Evolutionary conservation across 2,113 vertebrate genomes (phyloP).

Genomic region (Hylia prasina): DNA sequence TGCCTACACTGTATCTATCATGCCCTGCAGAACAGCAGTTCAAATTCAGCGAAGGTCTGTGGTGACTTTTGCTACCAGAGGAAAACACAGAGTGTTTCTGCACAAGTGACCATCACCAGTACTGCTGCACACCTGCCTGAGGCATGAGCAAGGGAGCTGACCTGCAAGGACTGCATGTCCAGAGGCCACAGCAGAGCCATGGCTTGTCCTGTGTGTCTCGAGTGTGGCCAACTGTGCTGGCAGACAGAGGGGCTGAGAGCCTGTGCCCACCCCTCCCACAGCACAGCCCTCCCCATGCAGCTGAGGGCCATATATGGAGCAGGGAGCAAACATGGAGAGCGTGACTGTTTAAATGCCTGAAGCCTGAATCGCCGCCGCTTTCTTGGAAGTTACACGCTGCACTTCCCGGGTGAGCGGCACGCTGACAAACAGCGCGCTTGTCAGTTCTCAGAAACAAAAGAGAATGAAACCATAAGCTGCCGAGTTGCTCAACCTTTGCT

Average conservation of each 20-base stretch:
- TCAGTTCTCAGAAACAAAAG: neutral
- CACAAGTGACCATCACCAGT: fast-evolving
- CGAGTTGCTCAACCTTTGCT: neutral
- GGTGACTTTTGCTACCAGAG: neutral
- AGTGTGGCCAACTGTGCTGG: neutral
- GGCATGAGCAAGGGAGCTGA: fast-evolving
- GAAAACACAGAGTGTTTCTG: neutral
- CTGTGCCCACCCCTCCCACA: fast-evolving
- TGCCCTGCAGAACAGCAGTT: neutral
- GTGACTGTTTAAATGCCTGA: neutral
- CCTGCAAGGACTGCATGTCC: fast-evolving
- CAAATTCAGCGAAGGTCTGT: neutral
- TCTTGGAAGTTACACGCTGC: neutral
- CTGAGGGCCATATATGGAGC: fast-evolving
- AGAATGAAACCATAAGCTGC: neutral
- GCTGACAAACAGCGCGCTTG: neutral
- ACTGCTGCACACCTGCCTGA: fast-evolving
- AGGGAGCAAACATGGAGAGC: neutral
- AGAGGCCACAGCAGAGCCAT: fast-evolving
- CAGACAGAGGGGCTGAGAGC: neutral
- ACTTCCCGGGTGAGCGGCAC: neutral
- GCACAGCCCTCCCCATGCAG: neutral
- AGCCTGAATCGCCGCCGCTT: neutral
- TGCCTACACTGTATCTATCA: neutral
- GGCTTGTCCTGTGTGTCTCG: fast-evolving